phyloP scores from a whole-genome alignment of 2,888 invertebrate species.

The Peribatodes rhomboidaria region DNA sequence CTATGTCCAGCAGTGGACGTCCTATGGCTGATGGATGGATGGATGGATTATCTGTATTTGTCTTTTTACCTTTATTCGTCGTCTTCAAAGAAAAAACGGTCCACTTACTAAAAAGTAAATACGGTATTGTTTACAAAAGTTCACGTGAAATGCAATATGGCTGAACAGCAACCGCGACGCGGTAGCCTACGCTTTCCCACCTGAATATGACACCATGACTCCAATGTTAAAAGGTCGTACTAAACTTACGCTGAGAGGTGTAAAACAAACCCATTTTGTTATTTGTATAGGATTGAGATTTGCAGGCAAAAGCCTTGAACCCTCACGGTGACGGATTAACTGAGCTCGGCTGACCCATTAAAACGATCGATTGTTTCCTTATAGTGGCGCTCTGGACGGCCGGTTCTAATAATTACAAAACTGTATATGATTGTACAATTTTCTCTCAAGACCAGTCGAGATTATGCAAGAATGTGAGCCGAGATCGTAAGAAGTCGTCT shows the following conservation, averaged over 20 bases:
- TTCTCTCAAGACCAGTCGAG: conserved; percentile 39
- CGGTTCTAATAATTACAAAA: conserved; percentile 72
- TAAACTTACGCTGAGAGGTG: conserved; percentile 50
- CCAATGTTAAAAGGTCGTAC: conserved; percentile 68
- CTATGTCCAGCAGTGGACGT: no score
- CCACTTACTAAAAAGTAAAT: conserved; percentile 64
- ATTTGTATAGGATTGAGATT: conserved; percentile 72
- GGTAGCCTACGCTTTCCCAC: conserved; percentile 85
- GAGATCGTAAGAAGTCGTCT: conserved; percentile 45
- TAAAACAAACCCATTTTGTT: conserved; percentile 62
- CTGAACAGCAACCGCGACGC: conserved; percentile 81
- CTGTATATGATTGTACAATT: conserved; percentile 55
- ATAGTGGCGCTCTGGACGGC: conserved; percentile 72
- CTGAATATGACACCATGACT: conserved; percentile 81
- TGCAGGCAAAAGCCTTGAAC: conserved; percentile 60
- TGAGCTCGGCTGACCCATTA: conserved; percentile 85
- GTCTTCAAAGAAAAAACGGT: conserved; percentile 49
- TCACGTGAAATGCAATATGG: conserved; percentile 79
- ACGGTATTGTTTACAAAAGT: conserved; percentile 77
- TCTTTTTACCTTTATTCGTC: not conserved
- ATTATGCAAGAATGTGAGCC: conserved; percentile 48
- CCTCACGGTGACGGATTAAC: conserved; percentile 79
- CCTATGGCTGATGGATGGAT: no score
- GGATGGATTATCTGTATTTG: no score
- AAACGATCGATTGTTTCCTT: conserved; percentile 86